Conservation (phyloP, 2,888 invertebrate genomes). For the Ormyrus nitidulus region DNA sequence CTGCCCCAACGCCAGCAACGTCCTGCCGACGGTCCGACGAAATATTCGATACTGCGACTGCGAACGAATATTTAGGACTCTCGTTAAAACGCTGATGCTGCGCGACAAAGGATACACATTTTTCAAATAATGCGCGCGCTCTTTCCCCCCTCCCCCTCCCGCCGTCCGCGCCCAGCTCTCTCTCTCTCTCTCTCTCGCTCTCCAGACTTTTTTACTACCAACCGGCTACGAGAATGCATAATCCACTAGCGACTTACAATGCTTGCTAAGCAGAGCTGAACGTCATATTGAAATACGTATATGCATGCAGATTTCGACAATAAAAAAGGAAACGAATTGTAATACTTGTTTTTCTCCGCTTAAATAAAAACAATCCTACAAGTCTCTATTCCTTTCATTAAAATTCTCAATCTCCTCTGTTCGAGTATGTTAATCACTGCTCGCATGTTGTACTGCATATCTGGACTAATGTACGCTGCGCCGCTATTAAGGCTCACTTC, state of each 20-base stretch:
- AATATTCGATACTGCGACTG: constrained; percentile 57
- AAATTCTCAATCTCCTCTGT: no score
- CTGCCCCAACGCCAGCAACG: constrained; percentile 7
- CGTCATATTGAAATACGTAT: constrained; percentile 19
- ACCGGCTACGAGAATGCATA: constrained; percentile 37
- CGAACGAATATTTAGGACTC: constrained; percentile 58
- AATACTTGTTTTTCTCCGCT: constrained; percentile 6
- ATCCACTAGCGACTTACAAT: constrained; percentile 31
- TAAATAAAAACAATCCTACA: neutral
- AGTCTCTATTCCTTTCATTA: no score
- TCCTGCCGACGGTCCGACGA: constrained; percentile 44
- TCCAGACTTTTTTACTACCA: constrained; percentile 26
- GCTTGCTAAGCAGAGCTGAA: constrained; percentile 37
- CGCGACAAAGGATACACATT: constrained; percentile 55
- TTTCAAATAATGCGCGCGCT: constrained; percentile 53
- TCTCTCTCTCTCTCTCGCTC: constrained; percentile 5
- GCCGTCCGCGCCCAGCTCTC: neutral
- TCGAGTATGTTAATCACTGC: no score
- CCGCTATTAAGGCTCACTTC: no score
- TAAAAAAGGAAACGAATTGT: constrained; percentile 14
- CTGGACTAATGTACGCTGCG: no score
- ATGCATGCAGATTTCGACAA: constrained; percentile 5
- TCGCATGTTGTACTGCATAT: no score
- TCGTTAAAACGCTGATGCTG: constrained; percentile 57
- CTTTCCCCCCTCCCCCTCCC: neutral